phyloP scores from a whole-genome alignment of 2,113 vertebrate genomes.

The Equus quagga region DNA sequence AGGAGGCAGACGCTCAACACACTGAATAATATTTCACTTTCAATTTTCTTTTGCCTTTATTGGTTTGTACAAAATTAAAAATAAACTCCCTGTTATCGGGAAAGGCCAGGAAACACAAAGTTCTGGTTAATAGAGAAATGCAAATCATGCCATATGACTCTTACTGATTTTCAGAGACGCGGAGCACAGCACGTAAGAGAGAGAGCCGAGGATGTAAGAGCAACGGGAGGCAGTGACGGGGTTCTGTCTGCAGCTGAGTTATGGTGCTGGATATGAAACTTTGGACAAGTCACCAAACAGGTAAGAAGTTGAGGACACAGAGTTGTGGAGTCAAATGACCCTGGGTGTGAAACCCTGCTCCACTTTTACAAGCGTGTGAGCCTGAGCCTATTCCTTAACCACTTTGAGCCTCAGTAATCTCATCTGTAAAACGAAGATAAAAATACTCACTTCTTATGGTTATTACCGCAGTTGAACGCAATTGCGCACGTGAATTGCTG shows the following conservation, averaged over 20 bases:
- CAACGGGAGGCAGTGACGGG: accelerated
- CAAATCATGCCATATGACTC: not conserved
- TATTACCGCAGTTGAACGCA: not conserved
- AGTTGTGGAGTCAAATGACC: not conserved
- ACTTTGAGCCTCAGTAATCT: not conserved
- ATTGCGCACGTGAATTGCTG: accelerated
- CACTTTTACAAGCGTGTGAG: not conserved
- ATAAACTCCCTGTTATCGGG: not conserved
- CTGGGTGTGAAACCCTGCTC: not conserved
- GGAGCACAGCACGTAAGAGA: not conserved
- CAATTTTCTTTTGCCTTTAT: constrained; percentile 22
- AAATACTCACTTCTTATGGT: not conserved
- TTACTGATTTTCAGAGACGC: not conserved
- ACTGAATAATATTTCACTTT: not conserved
- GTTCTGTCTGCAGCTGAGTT: not conserved
- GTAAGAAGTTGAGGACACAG: not conserved
- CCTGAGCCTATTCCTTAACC: not conserved
- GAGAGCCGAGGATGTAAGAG: not conserved
- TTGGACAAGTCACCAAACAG: not conserved
- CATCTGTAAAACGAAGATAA: not conserved
- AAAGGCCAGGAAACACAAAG: constrained; percentile 7
- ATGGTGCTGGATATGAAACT: not conserved
- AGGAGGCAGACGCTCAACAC: not conserved
- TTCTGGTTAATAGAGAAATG: not conserved
- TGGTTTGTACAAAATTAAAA: constrained; percentile 24